Evolutionary conservation across 2,888 invertebrate genomes (phyloP).

Genomic region (Coelopa pilipes): DNA sequence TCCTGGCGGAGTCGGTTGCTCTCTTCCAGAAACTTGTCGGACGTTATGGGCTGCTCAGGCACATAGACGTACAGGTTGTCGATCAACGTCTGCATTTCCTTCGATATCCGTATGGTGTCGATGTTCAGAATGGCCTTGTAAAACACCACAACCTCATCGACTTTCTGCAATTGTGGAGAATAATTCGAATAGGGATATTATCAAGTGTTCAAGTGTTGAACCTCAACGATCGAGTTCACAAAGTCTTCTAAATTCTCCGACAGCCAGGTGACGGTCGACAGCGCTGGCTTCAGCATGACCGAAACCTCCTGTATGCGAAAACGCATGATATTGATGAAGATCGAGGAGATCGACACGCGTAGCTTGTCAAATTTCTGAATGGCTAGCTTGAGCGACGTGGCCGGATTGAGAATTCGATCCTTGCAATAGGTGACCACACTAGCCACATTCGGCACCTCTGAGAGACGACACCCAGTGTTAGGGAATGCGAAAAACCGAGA

Average conservation of each 20-base stretch:
- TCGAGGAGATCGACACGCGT: constrained; percentile 64
- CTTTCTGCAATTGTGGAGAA: constrained; percentile 46
- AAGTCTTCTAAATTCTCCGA: constrained; percentile 72
- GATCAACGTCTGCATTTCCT: constrained; percentile 74
- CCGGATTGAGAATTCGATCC: constrained; percentile 74
- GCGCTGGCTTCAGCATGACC: constrained; percentile 77
- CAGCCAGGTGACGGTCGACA: constrained; percentile 84
- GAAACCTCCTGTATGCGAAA: constrained; percentile 77
- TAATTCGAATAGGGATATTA: no score
- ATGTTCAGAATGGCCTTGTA: constrained; percentile 73
- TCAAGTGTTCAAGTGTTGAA: constrained; percentile 52
- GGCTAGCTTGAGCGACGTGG: constrained; percentile 72
- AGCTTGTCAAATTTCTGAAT: constrained; percentile 74
- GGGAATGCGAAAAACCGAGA: neutral
- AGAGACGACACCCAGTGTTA: neutral
- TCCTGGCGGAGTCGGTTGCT: constrained; percentile 70
- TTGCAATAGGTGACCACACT: constrained; percentile 80
- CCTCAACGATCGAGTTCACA: constrained; percentile 69
- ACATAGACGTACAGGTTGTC: constrained; percentile 73
- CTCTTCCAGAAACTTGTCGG: constrained; percentile 72
- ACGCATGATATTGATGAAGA: constrained; percentile 78
- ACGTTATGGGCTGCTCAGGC: constrained; percentile 73
- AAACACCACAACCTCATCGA: constrained; percentile 53
- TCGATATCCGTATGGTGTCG: constrained; percentile 80
- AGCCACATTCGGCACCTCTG: constrained; percentile 80